Evolutionary conservation across 1,140 invertebrate species (phyloP).

Genomic region (Scaptomyza graminum): DNA sequence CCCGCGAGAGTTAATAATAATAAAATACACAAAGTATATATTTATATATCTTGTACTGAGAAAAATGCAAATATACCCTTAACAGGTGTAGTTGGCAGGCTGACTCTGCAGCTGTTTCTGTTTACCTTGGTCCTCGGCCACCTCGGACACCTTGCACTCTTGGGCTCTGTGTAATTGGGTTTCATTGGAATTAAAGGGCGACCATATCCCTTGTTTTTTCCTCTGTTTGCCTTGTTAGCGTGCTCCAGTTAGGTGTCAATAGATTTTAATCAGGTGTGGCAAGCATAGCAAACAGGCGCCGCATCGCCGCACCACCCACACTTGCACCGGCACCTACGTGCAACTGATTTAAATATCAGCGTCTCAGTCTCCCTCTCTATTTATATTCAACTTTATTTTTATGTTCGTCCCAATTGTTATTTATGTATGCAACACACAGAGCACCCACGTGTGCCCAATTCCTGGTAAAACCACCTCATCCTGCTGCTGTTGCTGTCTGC

Average conservation of each 20-base stretch:
- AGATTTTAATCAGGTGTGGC: constrained; percentile 82
- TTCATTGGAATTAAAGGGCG: constrained; percentile 46
- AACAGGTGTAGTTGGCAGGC: constrained; percentile 63
- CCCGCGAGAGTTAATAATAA: constrained; percentile 28
- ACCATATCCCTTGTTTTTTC: constrained; percentile 41
- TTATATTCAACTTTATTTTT: constrained; percentile 49
- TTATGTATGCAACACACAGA: constrained; percentile 62
- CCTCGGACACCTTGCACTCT: constrained; percentile 23
- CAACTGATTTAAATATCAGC: constrained; percentile 55
- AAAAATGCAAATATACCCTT: constrained; percentile 75
- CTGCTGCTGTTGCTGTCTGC: neutral
- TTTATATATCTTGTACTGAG: neutral
- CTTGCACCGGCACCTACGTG: neutral
- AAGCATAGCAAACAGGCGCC: constrained; percentile 69
- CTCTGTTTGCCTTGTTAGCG: constrained; percentile 58
- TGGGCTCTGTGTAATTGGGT: constrained; percentile 56
- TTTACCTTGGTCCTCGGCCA: constrained; percentile 45
- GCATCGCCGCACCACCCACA: neutral
- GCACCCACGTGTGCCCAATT: constrained; percentile 44
- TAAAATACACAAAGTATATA: constrained; percentile 27
- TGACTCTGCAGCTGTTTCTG: constrained; percentile 71
- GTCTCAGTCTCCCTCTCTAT: constrained; percentile 45
- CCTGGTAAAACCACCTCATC: neutral
- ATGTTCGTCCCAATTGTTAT: constrained; percentile 62
- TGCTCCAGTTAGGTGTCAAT: constrained; percentile 72